phyloP scores from a whole-genome alignment of 2,888 invertebrate species.

The Phengaris alcon region DNA sequence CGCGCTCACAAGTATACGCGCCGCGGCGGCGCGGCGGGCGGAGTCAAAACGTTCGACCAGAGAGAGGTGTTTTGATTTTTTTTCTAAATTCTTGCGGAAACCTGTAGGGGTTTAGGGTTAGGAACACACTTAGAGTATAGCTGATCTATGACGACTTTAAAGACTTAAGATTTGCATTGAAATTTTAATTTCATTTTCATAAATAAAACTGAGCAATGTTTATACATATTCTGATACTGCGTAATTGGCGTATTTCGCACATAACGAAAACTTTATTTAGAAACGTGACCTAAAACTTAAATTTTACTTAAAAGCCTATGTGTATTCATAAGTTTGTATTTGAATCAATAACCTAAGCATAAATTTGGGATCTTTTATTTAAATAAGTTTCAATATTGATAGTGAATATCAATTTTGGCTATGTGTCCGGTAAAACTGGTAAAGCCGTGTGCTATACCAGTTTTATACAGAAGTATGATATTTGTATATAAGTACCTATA shows the following conservation, averaged over 20 bases:
- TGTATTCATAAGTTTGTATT: conserved; percentile 8
- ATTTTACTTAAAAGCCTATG: not conserved
- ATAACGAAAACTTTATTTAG: not conserved
- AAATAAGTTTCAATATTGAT: conserved; percentile 3
- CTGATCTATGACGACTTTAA: not conserved
- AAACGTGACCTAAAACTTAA: not conserved
- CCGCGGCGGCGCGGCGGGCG: too few relatives aligned
- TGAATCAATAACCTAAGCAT: not conserved
- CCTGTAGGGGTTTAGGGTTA: too few relatives aligned
- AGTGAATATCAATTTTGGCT: not conserved
- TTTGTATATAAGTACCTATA: not conserved
- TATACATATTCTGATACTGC: not conserved
- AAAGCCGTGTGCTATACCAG: too few relatives aligned
- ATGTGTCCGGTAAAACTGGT: conserved; percentile 2
- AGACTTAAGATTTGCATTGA: not conserved
- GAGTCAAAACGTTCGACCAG: too few relatives aligned
- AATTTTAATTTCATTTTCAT: not conserved
- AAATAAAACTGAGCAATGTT: not conserved
- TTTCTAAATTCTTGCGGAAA: too few relatives aligned
- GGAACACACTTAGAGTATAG: too few relatives aligned
- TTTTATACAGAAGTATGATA: not conserved
- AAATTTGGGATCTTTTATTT: conserved; percentile 2
- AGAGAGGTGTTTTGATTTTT: too few relatives aligned
- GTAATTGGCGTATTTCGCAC: not conserved
- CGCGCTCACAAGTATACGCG: too few relatives aligned